phyloP scores from a whole-genome alignment of 2,113 vertebrate genomes.

The Dolichotis patagonum region DNA sequence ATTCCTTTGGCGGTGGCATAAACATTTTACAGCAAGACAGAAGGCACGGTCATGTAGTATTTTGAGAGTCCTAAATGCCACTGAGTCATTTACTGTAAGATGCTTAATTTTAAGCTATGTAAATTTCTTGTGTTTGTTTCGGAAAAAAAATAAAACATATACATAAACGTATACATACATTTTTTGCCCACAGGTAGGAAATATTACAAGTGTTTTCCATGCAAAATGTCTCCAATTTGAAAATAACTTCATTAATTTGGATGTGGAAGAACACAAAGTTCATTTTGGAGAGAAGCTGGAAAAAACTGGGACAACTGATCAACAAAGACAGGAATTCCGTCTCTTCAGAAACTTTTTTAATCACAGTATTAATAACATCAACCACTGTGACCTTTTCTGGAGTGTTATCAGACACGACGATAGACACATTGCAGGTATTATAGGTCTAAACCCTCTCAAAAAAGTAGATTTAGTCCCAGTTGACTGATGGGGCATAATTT shows the following conservation, averaged over 20 bases:
- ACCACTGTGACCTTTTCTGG: background rate
- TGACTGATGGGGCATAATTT: background rate
- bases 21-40: background rate
- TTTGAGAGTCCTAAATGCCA: background rate
- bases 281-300: background rate
- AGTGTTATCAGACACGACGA: background rate
- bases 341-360: background rate
- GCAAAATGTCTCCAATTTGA: slow-evolving; percentile 31
- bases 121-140: background rate
- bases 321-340: background rate
- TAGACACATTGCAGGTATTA: too few species aligned
- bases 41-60: background rate
- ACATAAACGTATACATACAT: background rate
- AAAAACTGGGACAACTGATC: background rate
- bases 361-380: background rate
- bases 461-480: background rate
- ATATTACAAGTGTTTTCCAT: slow-evolving; percentile 36
- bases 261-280: slow-evolving; percentile 1
- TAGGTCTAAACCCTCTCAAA: background rate
- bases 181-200: background rate
- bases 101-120: background rate
- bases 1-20: background rate
- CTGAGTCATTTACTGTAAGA: background rate
- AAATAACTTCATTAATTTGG: slow-evolving; percentile 3
- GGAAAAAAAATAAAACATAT: background rate